These are phyloP conservation scores for Leptodactylus fallax DNA, from an alignment of 2,797 vertebrate genomes.

Conservation along the genomic window DNA sequence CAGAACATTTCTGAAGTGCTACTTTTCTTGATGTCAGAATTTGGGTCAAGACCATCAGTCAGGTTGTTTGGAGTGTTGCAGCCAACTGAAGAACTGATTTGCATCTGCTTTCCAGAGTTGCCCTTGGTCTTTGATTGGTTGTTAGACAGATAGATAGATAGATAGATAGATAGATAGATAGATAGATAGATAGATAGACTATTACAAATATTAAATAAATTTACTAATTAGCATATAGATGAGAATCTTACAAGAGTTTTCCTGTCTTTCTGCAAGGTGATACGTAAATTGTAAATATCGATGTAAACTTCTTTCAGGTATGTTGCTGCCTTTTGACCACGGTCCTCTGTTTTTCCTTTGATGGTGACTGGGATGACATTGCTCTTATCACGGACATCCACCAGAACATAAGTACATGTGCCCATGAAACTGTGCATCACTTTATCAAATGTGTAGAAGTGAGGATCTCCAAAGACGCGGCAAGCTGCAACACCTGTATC, in stretches of 20 bases:
- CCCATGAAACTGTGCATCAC: constrained; percentile 74
- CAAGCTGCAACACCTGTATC: constrained; percentile 70
- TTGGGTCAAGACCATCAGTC: too few species aligned
- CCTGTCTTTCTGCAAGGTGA: constrained; percentile 72
- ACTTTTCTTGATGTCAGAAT: too few species aligned
- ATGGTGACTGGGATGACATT: constrained; percentile 70
- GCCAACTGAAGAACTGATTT: too few species aligned
- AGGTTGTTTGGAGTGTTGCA: too few species aligned
- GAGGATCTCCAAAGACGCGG: constrained; percentile 72
- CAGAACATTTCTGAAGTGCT: too few species aligned
- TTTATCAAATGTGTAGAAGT: constrained; percentile 76
- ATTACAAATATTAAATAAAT: too few species aligned
- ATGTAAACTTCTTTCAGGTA: constrained; percentile 74
- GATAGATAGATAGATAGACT: not conserved
- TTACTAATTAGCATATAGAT: too few species aligned
- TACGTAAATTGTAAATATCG: constrained; percentile 67
- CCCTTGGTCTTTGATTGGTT: too few species aligned
- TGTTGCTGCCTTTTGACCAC: constrained; percentile 70
- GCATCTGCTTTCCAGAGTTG: too few species aligned
- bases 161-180: too few species aligned
- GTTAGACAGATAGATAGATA: too few species aligned
- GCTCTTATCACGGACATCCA: constrained; percentile 65
- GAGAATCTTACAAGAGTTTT: constrained; percentile 79
- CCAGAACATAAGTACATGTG: constrained; percentile 74
- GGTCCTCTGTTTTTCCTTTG: constrained; percentile 73